Evolutionary conservation across 2,113 vertebrate species (phyloP), one percentile per base, ranked within the genome.

Genomic region (Oreochromis tanganicae): DNA sequence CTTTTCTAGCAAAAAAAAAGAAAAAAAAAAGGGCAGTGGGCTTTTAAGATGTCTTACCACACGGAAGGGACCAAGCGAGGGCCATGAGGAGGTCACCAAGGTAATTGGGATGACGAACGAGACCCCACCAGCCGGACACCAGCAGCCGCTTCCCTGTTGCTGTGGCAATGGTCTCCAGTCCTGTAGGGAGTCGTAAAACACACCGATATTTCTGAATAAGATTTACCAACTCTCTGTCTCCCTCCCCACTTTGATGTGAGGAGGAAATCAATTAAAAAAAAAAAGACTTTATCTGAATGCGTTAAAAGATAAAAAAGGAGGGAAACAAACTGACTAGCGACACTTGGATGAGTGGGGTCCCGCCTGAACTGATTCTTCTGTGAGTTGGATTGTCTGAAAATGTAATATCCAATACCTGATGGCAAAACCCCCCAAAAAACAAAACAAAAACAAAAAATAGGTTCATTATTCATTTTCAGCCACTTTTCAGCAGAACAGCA

Each of bases 61-160:
- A 98, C 2, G 97, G 97, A 85, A 98, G 93, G 7, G 98, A 98
- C 98, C 98, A 98, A 0, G 97, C 97, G 61, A 98, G 92, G n/a
- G 97, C 97, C 98, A 98, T 98, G 83, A 98, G 95, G 80, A 98
- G 94, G 89, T 98, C 98, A 16, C 98, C 98, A 1, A 98, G 95
- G 92, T 98, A 98, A 94, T 98, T 98, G 63, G 98, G 98, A 79
- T 98, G 98, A 36, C 98, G 97, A 81, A 98, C 97, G 34, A 98
- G 92, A 24, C 98, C 97, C 98, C 98, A 98, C 98, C 98, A 98
- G 34, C 98, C 97, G 1, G 97, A 98, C 86, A 98, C 97, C 71
- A 98, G 94, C 85, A 98, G 95, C 13, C 95, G 94, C 59, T 97
- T 97, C 52, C 97, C 98, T 0, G 97, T 97, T 85, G 98, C 97